Conservation (phyloP, 2,888 invertebrate genomes). For the Troides oblongomaculatus region DNA sequence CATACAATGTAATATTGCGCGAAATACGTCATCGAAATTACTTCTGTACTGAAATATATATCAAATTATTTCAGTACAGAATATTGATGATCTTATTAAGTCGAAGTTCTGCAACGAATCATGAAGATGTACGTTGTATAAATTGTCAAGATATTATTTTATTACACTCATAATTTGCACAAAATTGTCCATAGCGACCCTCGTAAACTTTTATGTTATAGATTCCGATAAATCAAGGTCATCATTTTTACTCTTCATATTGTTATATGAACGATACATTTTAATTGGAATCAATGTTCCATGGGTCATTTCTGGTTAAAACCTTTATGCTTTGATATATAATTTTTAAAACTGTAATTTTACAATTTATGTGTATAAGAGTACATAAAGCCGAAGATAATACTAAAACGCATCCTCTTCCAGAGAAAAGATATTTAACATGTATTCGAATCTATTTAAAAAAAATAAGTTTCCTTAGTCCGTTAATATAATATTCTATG, state of each 20-base stretch:
- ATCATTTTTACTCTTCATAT: slow-evolving; percentile 11
- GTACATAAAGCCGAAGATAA: too few species aligned
- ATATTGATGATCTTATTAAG: neutral
- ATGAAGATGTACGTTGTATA: slow-evolving; percentile 1
- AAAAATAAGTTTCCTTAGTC: too few species aligned
- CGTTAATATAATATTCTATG: too few species aligned
- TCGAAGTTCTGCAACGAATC: neutral
- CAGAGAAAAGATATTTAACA: too few species aligned
- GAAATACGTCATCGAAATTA: too few species aligned
- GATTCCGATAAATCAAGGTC: slow-evolving; percentile 20
- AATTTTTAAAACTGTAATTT: too few species aligned
- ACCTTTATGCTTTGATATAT: too few species aligned
- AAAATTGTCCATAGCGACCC: slow-evolving; percentile 44
- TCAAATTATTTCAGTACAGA: neutral
- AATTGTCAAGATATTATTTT: slow-evolving; percentile 39
- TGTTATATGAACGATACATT: neutral
- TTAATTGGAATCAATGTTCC: neutral
- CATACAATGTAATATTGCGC: too few species aligned
- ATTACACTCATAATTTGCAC: slow-evolving; percentile 50
- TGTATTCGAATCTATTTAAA: too few species aligned
- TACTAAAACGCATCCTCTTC: too few species aligned
- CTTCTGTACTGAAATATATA: neutral
- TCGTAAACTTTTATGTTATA: slow-evolving; percentile 49
- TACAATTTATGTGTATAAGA: too few species aligned
- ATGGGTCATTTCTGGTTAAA: neutral